Evolutionary conservation across 2,113 vertebrate genomes (phyloP).

Genomic region (Australoheros scitulus): DNA sequence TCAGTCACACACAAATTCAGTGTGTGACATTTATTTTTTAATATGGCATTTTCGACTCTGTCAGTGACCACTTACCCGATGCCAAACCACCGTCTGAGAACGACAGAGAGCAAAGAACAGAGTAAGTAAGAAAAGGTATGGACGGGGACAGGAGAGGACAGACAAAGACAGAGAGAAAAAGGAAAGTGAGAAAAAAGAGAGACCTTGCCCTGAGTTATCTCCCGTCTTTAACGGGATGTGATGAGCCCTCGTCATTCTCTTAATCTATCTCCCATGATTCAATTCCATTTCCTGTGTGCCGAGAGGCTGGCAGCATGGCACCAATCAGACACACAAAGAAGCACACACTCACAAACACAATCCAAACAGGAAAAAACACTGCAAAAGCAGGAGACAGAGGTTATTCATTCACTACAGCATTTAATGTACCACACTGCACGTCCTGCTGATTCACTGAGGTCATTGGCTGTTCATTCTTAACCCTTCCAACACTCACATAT

Average conservation of each 20-base stretch:
- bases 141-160: constrained; percentile 15
- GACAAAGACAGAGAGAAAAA: constrained; percentile 21
- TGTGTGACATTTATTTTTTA: constrained; percentile 63
- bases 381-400: constrained; percentile 27
- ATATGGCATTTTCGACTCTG: constrained; percentile 50
- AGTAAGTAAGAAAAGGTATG: constrained; percentile 20
- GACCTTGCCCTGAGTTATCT: constrained; percentile 69
- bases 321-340: constrained; percentile 63
- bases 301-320: constrained; percentile 54
- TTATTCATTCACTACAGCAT: constrained; percentile 45
- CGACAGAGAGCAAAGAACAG: constrained; percentile 38
- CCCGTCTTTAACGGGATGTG: constrained; percentile 72
- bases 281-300: constrained; percentile 72
- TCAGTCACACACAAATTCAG: constrained; percentile 40
- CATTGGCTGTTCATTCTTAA: constrained; percentile 37
- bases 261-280: constrained; percentile 76
- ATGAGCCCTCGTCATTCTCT: constrained; percentile 72
- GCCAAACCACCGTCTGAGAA: constrained; percentile 43
- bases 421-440: constrained; percentile 29
- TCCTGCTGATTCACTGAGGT: constrained; percentile 40
- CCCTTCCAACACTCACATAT: constrained; percentile 34
- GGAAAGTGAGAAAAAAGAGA: constrained; percentile 20
- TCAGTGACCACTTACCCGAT: constrained; percentile 47
- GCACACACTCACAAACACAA: constrained; percentile 8
- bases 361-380: constrained; percentile 20